A percentile compares a stretch with the other conserved stretches of the same genome.
phyloP scores from a whole-genome alignment of 2,113 vertebrate species.

The Pelusios castaneus region DNA sequence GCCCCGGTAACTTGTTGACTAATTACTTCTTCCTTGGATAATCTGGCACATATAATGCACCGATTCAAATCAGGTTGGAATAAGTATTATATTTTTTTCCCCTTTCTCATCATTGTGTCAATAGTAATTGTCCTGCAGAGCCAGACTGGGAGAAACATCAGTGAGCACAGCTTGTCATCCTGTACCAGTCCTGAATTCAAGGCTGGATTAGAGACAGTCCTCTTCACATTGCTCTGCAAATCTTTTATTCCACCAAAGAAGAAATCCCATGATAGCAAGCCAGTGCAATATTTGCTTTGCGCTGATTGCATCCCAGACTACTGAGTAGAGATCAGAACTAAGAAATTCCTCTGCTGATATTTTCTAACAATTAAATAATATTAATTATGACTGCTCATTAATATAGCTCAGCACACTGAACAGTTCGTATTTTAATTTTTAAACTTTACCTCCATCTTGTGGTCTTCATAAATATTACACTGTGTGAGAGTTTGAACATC shows the following conservation, averaged over 20 bases:
- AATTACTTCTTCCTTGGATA: not conserved
- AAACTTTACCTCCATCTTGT: constrained; percentile 64
- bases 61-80: not conserved
- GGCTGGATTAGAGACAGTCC: not conserved
- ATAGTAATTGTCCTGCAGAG: constrained; percentile 12
- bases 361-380: not conserved
- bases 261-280: not conserved
- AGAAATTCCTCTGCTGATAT: not conserved
- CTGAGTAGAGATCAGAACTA: not conserved
- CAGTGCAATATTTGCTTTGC: constrained; percentile 36
- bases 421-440: constrained; percentile 24
- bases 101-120: constrained; percentile 29
- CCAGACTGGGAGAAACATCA: not conserved
- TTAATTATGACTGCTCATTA: not conserved
- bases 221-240: not conserved
- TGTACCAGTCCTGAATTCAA: not conserved
- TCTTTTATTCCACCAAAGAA: constrained; percentile 24
- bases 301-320: not conserved
- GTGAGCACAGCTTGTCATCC: not conserved
- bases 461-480: constrained; percentile 20
- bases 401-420: rapidly evolving
- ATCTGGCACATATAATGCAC: not conserved
- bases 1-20: not conserved
- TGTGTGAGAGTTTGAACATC: not conserved
- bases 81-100: not conserved